phyloP scores from a whole-genome alignment of 2,113 vertebrate genomes.

The Tonatia bakeri region DNA sequence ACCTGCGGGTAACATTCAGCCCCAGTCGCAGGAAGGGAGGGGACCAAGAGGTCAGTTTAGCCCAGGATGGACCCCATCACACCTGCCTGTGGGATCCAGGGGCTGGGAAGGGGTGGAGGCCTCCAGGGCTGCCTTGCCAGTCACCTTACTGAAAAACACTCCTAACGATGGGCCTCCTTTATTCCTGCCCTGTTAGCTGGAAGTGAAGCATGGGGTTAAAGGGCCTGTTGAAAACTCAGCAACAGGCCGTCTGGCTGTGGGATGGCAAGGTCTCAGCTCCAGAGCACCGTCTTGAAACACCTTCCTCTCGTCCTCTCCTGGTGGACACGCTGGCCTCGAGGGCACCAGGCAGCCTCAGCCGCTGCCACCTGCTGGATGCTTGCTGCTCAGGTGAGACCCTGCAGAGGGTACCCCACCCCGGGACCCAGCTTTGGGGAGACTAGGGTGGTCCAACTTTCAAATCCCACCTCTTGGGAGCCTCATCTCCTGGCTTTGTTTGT shows the following conservation, averaged over 20 bases:
- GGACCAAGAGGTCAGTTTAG: accelerated
- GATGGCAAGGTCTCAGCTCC: background rate
- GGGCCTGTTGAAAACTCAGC: accelerated
- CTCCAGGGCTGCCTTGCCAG: background rate
- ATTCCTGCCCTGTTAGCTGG: accelerated
- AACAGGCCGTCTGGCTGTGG: accelerated
- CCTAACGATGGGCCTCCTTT: accelerated
- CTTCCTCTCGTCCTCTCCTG: conserved; percentile 15
- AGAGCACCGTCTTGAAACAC: accelerated
- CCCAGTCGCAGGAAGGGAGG: accelerated
- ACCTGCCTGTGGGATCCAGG: accelerated
- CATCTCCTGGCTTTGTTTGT: background rate
- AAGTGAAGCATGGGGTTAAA: background rate
- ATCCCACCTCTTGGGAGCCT: background rate
- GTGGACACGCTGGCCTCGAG: conserved; percentile 74
- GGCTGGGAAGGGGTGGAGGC: background rate
- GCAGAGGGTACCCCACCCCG: background rate
- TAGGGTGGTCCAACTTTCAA: background rate
- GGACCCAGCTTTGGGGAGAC: no score
- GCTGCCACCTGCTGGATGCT: conserved; percentile 38
- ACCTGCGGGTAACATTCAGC: background rate
- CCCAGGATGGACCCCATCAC: background rate
- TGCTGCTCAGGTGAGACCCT: conserved; percentile 50
- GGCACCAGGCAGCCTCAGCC: conserved; percentile 62
- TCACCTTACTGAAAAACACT: background rate